phyloP scores from a whole-genome alignment of 2,888 invertebrate genomes.

The Parasteatoda lunata region DNA sequence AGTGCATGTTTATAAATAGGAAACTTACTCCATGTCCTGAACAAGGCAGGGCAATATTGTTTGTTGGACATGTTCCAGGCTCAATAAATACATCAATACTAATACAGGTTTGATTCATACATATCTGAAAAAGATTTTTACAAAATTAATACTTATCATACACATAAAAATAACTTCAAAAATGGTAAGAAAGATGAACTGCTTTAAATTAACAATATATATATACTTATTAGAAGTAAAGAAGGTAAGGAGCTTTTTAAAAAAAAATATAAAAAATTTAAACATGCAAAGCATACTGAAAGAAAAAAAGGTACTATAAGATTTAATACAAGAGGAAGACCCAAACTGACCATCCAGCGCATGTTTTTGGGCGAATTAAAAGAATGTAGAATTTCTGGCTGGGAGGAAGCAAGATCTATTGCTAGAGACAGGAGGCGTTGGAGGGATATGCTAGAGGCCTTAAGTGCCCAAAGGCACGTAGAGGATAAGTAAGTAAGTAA shows the following conservation, averaged over 20 bases:
- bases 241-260: not conserved
- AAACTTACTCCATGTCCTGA: conserved; percentile 91
- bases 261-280: not conserved
- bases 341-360: too few species aligned
- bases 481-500: too few species aligned
- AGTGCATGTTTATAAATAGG: not conserved
- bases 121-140: conserved; percentile 78
- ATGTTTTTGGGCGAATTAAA: too few species aligned
- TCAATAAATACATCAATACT: conserved; percentile 88
- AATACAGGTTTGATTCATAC: conserved; percentile 94
- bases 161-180: not conserved
- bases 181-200: not conserved
- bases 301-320: too few species aligned
- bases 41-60: conserved; percentile 90
- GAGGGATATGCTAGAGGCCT: too few species aligned
- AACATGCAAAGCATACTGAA: too few species aligned
- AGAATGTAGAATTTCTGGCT: too few species aligned
- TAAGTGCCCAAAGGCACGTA: too few species aligned
- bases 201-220: not conserved
- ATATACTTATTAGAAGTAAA: not conserved
- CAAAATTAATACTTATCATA: not conserved
- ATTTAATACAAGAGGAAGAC: too few species aligned
- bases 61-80: conserved; percentile 91
- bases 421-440: too few species aligned
- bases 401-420: too few species aligned